These are phyloP conservation scores for Campoletis raptor DNA, from an alignment of 2,888 invertebrate genomes.

Conservation along the genomic window DNA sequence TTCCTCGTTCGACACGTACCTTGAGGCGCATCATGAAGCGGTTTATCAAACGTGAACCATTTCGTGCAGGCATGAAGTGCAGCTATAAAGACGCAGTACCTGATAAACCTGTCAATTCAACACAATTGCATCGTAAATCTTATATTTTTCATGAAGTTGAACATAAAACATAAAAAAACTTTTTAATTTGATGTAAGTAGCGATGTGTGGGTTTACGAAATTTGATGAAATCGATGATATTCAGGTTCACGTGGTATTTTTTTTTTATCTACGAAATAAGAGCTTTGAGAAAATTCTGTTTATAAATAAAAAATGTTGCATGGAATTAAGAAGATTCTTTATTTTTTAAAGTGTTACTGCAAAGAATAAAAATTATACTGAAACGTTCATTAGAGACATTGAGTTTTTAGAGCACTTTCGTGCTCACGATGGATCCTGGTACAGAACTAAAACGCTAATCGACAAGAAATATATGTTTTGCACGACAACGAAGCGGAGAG, in stretches of 20 bases:
- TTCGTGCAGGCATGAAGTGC: slow-evolving; percentile 9
- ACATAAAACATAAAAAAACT: not conserved
- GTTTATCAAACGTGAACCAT: slow-evolving; percentile 46
- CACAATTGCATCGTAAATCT: not conserved
- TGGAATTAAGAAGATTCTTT: not conserved
- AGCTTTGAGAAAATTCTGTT: too few relatives aligned
- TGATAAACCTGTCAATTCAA: slow-evolving; percentile 18
- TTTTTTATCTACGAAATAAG: not conserved
- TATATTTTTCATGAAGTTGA: not conserved
- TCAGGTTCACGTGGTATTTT: not conserved
- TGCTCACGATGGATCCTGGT: not conserved
- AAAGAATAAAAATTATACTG: not conserved
- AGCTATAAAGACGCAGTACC: slow-evolving; percentile 33
- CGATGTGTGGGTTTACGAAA: not conserved
- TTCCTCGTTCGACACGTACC: slow-evolving; percentile 44
- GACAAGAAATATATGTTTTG: slow-evolving; percentile 8
- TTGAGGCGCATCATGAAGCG: slow-evolving; percentile 13
- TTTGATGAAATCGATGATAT: not conserved
- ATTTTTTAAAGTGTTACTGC: not conserved
- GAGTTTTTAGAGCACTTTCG: not conserved
- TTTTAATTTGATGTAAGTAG: too few relatives aligned
- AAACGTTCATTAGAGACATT: not conserved
- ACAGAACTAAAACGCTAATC: slow-evolving; percentile 50
- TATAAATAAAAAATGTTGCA: not conserved
- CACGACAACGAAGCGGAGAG: slow-evolving; percentile 47